A percentile compares a stretch with the other conserved stretches of the same genome.
phyloP scores from a whole-genome alignment of 2,113 vertebrate genomes.

The Anoura caudifer region DNA sequence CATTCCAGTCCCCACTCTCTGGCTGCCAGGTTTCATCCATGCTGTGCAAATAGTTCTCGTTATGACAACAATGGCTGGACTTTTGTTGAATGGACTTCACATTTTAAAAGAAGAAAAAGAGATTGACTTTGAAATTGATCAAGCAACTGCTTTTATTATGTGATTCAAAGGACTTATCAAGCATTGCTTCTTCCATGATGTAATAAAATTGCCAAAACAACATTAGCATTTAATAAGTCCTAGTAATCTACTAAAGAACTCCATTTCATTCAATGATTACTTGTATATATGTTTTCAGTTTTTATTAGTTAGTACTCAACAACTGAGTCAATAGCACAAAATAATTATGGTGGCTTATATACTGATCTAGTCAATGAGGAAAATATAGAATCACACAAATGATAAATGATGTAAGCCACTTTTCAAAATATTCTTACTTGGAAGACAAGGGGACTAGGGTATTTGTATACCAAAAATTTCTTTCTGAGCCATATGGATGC shows the following conservation, averaged over 20 bases:
- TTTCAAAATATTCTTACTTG: background rate
- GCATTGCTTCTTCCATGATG: background rate
- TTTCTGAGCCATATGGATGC: background rate
- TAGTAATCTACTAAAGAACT: background rate
- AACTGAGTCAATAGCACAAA: fast-evolving
- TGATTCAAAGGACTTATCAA: background rate
- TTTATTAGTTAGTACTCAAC: background rate
- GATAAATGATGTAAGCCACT: background rate
- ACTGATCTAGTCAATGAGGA: background rate
- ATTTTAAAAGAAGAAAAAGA: background rate
- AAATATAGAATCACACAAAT: background rate
- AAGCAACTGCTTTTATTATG: background rate
- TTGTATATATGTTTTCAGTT: background rate
- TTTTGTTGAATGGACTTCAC: too few relatives aligned
- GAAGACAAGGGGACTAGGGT: background rate
- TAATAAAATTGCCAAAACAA: background rate
- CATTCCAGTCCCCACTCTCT: too few relatives aligned
- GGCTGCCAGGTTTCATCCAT: too few relatives aligned
- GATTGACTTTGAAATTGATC: background rate
- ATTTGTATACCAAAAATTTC: background rate
- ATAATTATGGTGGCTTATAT: background rate
- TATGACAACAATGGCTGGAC: too few relatives aligned
- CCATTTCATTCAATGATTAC: background rate
- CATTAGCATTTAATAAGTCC: background rate
- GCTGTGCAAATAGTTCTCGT: too few relatives aligned